Conservation (phyloP, 1,140 invertebrate genomes). For the Laodelphax striatellus region DNA sequence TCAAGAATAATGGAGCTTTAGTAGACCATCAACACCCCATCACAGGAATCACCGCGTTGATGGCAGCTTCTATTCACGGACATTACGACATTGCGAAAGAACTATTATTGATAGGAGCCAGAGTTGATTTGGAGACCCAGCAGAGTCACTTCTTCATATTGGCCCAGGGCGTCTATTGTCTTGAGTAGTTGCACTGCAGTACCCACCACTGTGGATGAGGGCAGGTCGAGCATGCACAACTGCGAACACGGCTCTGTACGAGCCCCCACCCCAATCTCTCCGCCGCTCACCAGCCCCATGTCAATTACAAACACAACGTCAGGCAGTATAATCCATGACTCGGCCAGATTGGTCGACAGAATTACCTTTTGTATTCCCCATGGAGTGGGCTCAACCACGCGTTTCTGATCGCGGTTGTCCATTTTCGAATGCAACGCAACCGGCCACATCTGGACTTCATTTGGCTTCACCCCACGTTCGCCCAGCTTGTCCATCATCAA, state of each 20-base stretch:
- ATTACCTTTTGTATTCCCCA: no score
- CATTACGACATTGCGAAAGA: constrained; percentile 49
- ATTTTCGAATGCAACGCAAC: constrained; percentile 73
- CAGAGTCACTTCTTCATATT: no score
- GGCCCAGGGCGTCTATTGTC: no score
- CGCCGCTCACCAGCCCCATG: no score
- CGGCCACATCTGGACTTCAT: constrained; percentile 41
- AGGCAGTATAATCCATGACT: no score
- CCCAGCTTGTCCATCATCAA: constrained; percentile 55
- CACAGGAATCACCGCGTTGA: constrained; percentile 58
- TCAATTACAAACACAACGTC: no score
- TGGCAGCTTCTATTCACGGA: constrained; percentile 61
- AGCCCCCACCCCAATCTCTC: no score
- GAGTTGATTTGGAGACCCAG: constrained; percentile 47
- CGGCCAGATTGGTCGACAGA: constrained; percentile 85
- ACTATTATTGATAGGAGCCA: constrained; percentile 56
- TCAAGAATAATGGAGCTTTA: no score
- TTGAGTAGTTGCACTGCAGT: no score
- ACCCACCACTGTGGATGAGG: no score
- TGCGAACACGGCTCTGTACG: no score
- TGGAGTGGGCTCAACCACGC: constrained; percentile 58
- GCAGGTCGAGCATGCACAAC: no score
- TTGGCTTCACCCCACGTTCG: constrained; percentile 39
- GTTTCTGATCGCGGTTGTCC: constrained; percentile 63
- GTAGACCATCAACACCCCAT: constrained; percentile 51